phyloP scores from a whole-genome alignment of 2,113 vertebrate species.

The Tringa solitaria region DNA sequence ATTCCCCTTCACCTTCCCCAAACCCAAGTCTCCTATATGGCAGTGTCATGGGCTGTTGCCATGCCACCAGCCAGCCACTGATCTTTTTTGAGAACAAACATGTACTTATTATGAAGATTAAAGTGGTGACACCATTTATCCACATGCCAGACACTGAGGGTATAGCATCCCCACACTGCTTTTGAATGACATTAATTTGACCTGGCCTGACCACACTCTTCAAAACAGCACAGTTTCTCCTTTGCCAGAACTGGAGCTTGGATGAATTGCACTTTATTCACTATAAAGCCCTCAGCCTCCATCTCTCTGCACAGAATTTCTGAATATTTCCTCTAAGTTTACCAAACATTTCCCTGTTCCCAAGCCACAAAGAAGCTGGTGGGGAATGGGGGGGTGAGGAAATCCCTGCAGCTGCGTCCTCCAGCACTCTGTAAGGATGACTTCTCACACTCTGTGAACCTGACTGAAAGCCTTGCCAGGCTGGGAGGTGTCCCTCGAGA shows the following conservation, averaged over 20 bases:
- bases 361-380: background rate
- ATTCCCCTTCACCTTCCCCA: constrained; percentile 9
- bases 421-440: background rate
- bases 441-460: accelerated
- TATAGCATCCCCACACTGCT: background rate
- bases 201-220: constrained; percentile 26
- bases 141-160: constrained; percentile 8
- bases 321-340: constrained; percentile 1
- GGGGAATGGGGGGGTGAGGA: background rate
- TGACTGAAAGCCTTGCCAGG: background rate
- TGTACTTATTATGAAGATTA: constrained; percentile 52
- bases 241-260: background rate
- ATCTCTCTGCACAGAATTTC: background rate
- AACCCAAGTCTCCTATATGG: constrained; percentile 28
- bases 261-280: constrained; percentile 22
- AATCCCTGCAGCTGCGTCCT: background rate
- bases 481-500: background rate
- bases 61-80: constrained; percentile 52
- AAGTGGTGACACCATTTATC: constrained; percentile 45
- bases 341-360: background rate
- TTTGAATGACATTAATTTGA: constrained; percentile 17
- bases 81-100: constrained; percentile 62
- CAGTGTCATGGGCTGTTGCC: constrained; percentile 42
- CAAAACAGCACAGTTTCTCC: constrained; percentile 6
- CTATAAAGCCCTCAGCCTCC: background rate